Evolutionary conservation across 1,140 invertebrate genomes (phyloP).

Genomic region (Panonychus citri): DNA sequence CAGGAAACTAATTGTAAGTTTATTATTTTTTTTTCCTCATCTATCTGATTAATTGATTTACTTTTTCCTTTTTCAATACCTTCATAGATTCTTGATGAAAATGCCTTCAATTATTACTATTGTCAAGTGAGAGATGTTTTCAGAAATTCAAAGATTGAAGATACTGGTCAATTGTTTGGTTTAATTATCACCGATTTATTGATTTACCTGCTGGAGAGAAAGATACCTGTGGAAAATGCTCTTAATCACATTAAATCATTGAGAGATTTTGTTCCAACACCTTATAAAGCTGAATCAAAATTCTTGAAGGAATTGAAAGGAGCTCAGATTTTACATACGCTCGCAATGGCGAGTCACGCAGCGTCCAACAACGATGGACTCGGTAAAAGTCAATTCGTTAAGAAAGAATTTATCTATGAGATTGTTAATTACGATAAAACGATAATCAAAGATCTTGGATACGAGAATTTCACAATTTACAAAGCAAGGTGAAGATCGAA

Average conservation of each 20-base stretch:
- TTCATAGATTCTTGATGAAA: constrained; percentile 35
- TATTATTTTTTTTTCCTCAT: no score
- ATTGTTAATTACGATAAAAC: not conserved
- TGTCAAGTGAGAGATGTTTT: constrained; percentile 56
- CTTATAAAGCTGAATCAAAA: not conserved
- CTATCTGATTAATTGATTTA: not conserved
- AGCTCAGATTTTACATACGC: not conserved
- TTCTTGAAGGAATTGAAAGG: not conserved
- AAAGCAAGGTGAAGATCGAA: constrained; percentile 18
- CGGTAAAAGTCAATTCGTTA: not conserved
- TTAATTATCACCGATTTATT: not conserved
- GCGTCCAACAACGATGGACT: not conserved
- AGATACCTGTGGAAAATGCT: not conserved
- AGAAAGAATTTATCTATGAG: not conserved
- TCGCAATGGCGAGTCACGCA: not conserved
- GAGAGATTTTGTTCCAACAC: not conserved
- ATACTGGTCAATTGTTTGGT: not conserved
- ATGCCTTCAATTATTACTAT: constrained; percentile 59
- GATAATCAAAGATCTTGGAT: constrained; percentile 5
- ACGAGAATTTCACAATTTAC: constrained; percentile 15
- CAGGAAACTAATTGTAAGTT: not conserved
- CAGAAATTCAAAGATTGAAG: constrained; percentile 19
- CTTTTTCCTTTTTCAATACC: constrained; percentile 26
- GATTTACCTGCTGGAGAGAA: not conserved
- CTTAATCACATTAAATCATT: not conserved